Evolutionary conservation across 2,113 vertebrate species (phyloP), one percentile per base, ranked within the genome.

Genomic region (Prionailurus viverrinus): DNA sequence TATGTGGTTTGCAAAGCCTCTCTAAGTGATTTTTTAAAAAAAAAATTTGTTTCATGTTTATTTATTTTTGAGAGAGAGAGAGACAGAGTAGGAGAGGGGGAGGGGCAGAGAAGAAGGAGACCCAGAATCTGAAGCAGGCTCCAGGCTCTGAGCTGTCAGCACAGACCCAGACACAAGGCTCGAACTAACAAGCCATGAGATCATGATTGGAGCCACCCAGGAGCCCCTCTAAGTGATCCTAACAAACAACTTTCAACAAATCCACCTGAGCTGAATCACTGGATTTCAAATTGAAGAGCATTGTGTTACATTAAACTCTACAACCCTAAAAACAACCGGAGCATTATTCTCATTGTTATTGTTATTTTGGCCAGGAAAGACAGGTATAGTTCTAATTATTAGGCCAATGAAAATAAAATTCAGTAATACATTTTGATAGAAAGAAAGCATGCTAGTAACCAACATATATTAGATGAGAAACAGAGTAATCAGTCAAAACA

Each of bases 401-500:
- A 86, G 12, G 15, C 6, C 23, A 69, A 15, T 27, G 36, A 95
- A 71, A 53, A 16, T 88, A 69, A 97, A 78, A 85, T 88, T 19
- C 4, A 93, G 4, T 73, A 33, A 90, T n/a, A 74, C 21, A 58
- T 14, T 94, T 96, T 65, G 7, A 74, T 93, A 80, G 55, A 91
- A 96, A 76, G 53, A 92, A 95, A 81, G 23, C 51, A 33, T 27
- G 12, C 23, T 91, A 39, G 61, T 73, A 89, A 25, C 18, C 41
- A 66, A 51, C 27, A 19, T 45, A 6, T 55, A 79, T 61, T 86
- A 71, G 36, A 69, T 87, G 66, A 85, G 10, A 91, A 93, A 83
- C 39, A 58, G 23, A 45, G 41, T 36, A 93, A 94, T 93, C 81
- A 96, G 88, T 89, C 74, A 94, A n/a, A 87, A 76, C 1, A 66